Evolutionary conservation across 2,113 vertebrate genomes (phyloP).

Genomic region (Nibea coibor): DNA sequence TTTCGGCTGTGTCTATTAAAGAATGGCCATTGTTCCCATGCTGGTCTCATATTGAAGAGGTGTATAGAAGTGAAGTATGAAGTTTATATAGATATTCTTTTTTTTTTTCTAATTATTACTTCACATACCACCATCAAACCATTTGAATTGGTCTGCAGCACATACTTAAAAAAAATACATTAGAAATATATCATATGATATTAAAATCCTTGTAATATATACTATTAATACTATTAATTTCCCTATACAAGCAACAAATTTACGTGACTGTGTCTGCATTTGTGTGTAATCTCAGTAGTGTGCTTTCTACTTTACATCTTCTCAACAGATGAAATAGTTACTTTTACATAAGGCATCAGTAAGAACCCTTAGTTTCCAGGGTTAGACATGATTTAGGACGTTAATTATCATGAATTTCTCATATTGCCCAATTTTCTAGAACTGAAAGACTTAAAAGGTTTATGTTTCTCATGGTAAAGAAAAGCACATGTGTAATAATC

Average conservation of each 20-base stretch:
- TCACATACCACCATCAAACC: not conserved
- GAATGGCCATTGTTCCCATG: not conserved
- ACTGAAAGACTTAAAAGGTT: not conserved
- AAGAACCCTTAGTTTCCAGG: no score
- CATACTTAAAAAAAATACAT: not conserved
- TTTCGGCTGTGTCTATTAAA: constrained; percentile 15
- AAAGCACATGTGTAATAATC: not conserved
- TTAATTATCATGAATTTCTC: not conserved
- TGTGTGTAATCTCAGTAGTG: not conserved
- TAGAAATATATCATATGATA: not conserved
- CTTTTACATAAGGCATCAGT: not conserved
- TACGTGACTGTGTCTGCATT: not conserved
- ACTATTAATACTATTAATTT: constrained; percentile 16
- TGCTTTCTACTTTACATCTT: not conserved
- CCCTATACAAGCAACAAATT: not conserved
- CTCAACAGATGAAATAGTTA: not conserved
- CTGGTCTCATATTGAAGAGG: constrained; percentile 16
- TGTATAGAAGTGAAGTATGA: constrained; percentile 29
- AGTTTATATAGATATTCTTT: constrained; percentile 20
- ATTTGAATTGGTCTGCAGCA: constrained; percentile 19
- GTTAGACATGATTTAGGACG: not conserved
- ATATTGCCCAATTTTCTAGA: not conserved
- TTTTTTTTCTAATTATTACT: constrained; percentile 20
- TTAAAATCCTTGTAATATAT: not conserved
- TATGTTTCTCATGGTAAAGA: not conserved